Evolutionary conservation across 2,888 invertebrate species (phyloP).

Genomic region (Leptinotarsa juncta): DNA sequence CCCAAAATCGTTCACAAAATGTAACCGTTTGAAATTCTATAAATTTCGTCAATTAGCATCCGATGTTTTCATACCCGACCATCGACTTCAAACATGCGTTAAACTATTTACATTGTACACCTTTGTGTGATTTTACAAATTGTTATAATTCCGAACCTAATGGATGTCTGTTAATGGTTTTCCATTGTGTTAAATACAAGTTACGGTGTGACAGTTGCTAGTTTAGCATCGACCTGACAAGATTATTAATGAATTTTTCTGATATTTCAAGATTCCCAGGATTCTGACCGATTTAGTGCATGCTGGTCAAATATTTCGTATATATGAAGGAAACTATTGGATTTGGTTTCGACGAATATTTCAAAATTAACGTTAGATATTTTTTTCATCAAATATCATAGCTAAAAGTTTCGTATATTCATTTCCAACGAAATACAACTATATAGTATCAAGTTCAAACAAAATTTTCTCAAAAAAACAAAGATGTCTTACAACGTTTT

Average conservation of each 20-base stretch:
- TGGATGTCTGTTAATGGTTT: conserved; percentile 50
- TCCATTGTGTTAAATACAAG: conserved; percentile 40
- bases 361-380: neutral
- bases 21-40: conserved; percentile 8
- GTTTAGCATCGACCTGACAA: conserved; percentile 34
- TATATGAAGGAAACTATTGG: neutral
- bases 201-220: conserved; percentile 39
- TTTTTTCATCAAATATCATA: too few species aligned
- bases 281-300: neutral
- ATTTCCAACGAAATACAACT: too few species aligned
- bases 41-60: conserved; percentile 25
- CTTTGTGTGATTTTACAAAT: conserved; percentile 42
- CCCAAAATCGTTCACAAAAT: conserved; percentile 17
- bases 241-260: conserved; percentile 43
- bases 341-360: neutral
- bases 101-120: conserved; percentile 41
- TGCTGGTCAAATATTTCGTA: neutral
- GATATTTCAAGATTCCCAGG: conserved; percentile 32
- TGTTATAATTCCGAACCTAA: conserved; percentile 40
- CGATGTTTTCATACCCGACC: conserved; percentile 24
- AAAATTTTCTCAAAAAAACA: too few species aligned
- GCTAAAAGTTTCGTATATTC: too few species aligned
- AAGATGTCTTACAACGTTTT: too few species aligned
- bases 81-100: conserved; percentile 37
- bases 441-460: too few species aligned